These are phyloP conservation scores for Poeciliopsis paucimaculata DNA, from an alignment of 2,797 vertebrate species.

Conservation along the genomic window DNA sequence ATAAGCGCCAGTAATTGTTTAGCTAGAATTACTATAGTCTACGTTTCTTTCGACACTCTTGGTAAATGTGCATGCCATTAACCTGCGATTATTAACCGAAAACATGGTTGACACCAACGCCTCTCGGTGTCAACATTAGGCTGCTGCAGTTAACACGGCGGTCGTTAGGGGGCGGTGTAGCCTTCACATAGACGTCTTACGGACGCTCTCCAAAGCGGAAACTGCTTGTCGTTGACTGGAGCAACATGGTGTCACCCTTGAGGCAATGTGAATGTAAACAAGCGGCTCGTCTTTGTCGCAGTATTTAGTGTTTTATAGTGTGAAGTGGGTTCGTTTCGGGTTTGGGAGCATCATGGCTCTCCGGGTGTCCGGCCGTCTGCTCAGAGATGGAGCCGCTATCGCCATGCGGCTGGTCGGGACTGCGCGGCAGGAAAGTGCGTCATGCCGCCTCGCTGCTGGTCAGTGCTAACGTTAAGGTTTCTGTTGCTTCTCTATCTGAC, in stretches of 20 bases:
- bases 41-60: neutral
- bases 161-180: constrained; percentile 64
- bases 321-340: fast-evolving
- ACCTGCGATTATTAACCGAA: neutral
- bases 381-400: constrained; percentile 39
- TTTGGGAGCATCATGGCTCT: constrained; percentile 59
- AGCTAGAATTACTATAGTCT: neutral
- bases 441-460: constrained; percentile 65
- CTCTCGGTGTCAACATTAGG: neutral
- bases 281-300: constrained; percentile 8
- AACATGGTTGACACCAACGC: neutral
- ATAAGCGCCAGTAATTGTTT: neutral
- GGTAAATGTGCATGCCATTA: neutral
- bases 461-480: constrained; percentile 16
- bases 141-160: neutral
- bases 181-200: fast-evolving
- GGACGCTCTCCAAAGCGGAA: constrained; percentile 55
- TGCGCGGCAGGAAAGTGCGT: constrained; percentile 50
- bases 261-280: constrained; percentile 61
- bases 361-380: constrained; percentile 51
- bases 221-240: constrained; percentile 45
- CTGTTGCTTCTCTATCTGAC: neutral
- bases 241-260: constrained; percentile 72
- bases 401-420: constrained; percentile 18
- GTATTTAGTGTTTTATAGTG: fast-evolving